Percentiles rank a stretch among this genome's conserved stretches.
Evolutionary conservation across 2,797 vertebrate genomes (phyloP).

Genomic region (Muraenolepis orangiensis): DNA sequence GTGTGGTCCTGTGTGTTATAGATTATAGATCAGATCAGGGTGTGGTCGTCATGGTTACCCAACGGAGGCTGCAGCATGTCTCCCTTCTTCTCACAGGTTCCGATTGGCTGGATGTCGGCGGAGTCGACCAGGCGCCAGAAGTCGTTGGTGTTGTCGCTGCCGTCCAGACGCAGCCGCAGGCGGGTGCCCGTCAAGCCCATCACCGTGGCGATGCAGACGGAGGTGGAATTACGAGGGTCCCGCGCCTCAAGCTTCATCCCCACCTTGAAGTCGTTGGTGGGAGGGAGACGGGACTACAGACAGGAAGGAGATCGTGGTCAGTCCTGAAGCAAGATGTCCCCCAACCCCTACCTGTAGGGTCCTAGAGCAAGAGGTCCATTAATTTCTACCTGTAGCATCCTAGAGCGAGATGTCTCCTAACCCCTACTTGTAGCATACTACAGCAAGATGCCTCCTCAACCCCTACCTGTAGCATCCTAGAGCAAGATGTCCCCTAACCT

Average conservation of each 20-base stretch:
- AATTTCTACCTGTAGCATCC: too few relatives aligned
- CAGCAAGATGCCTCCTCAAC: too few relatives aligned
- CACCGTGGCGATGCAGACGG: conserved; percentile 91
- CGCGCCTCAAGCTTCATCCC: conserved; percentile 95
- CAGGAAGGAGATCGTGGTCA: not conserved
- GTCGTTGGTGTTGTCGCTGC: conserved; percentile 95
- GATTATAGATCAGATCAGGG: too few relatives aligned
- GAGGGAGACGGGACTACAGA: conserved; percentile 83
- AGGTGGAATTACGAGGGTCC: conserved; percentile 90
- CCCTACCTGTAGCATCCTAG: too few relatives aligned
- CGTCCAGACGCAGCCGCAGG: conserved; percentile 88
- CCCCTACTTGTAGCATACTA: too few relatives aligned
- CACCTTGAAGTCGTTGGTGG: conserved; percentile 91
- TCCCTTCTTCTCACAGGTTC: conserved; percentile 93
- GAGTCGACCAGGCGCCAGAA: conserved; percentile 97
- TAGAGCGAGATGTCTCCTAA: too few relatives aligned
- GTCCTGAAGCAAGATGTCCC: not conserved
- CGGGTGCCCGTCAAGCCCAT: conserved; percentile 88
- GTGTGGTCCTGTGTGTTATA: too few relatives aligned
- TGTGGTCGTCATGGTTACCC: conserved; percentile 78
- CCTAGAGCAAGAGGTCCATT: too few relatives aligned
- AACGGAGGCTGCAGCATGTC: conserved; percentile 96
- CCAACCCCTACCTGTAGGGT: too few relatives aligned
- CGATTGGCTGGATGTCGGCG: conserved; percentile 90
- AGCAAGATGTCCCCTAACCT: not conserved